A percentile compares a stretch with the other conserved stretches of the same genome.
These are phyloP conservation scores for Chrysolina haemoptera DNA, from an alignment of 2,888 invertebrate species.

Conservation along the genomic window DNA sequence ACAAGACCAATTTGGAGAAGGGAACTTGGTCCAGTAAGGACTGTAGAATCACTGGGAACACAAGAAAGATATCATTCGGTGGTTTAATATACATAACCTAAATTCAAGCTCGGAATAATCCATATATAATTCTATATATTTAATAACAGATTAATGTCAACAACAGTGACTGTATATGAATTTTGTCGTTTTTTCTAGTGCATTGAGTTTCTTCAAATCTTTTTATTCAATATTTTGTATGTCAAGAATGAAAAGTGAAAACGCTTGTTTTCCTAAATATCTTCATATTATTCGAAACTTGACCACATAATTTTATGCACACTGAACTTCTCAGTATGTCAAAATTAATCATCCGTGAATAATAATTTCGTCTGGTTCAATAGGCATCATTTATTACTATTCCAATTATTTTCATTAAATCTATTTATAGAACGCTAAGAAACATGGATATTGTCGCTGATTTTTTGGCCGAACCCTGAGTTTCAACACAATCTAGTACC, in stretches of 20 bases:
- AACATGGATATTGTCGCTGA: constrained; percentile 5
- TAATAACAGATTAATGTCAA: too few species aligned
- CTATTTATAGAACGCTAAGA: constrained; percentile 5
- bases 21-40: too few species aligned
- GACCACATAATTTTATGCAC: constrained; percentile 13
- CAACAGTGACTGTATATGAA: too few species aligned
- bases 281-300: constrained; percentile 1
- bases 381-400: not conserved
- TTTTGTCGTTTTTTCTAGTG: too few species aligned
- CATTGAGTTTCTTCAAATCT: not conserved
- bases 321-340: constrained; percentile 1
- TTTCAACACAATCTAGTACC: constrained; percentile 4
- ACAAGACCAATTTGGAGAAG: too few species aligned
- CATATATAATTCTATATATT: too few species aligned
- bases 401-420: constrained; percentile 3
- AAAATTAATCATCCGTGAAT: constrained; percentile 6
- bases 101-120: too few species aligned
- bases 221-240: not conserved
- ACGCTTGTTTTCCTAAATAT: not conserved
- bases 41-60: too few species aligned
- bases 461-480: constrained; percentile 7
- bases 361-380: not conserved
- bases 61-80: too few species aligned
- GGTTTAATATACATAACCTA: too few species aligned
- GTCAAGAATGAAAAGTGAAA: constrained; percentile 14